Base-by-base conservation (phyloP, 2,888 invertebrate genomes). In the Luperina testacea region DNA sequence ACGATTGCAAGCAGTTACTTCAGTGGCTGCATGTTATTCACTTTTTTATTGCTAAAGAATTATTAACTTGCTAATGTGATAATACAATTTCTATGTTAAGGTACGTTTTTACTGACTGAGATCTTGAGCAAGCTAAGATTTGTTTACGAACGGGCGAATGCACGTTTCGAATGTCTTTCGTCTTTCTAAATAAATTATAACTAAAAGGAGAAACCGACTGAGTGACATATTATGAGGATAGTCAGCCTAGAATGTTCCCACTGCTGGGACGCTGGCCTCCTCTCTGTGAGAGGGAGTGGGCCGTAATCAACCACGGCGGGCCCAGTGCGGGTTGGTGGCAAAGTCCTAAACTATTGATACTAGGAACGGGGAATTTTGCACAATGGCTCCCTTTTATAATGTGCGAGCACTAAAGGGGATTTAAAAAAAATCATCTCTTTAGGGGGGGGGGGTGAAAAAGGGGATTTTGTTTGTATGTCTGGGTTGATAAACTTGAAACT, bases 1-100 rank as follows among this genome's bases (percentile, higher is more conserved):
- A 83, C 75, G 69, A 77, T 85, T 83, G 84, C 82, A 79, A 86
- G 75, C 75, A 70, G 77, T 75, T 84, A 78, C 42, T 77, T 57
- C 75, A 81, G 59, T 70, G 64, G 65, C 82, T 85, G 77, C 70
- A 59, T 72, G 77, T 78, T 72, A 77, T 77, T 81, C 73, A 86
- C 84, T 84, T 89, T 88, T 88, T 88, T 88, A 89, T 84, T 86
- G 84, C 88, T 86, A 67, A 83, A 88, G 61, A 79, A 78, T 80
- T 84, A 88, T 81, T 86, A 76, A 87, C 81, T 72, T 80, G 84
- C 85, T 88, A 82, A 85, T 85, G 87, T 86, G 84, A 87, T 86
- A 89, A 84, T 75, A 79, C 67, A 69, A 69, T 77, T 86, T 75
- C 79, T 83, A 65, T 80, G 48, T 77, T 75, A 85, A 67, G 82